Base-by-base conservation (phyloP, 2,888 invertebrate genomes). In the Proisotoma minuta region DNA sequence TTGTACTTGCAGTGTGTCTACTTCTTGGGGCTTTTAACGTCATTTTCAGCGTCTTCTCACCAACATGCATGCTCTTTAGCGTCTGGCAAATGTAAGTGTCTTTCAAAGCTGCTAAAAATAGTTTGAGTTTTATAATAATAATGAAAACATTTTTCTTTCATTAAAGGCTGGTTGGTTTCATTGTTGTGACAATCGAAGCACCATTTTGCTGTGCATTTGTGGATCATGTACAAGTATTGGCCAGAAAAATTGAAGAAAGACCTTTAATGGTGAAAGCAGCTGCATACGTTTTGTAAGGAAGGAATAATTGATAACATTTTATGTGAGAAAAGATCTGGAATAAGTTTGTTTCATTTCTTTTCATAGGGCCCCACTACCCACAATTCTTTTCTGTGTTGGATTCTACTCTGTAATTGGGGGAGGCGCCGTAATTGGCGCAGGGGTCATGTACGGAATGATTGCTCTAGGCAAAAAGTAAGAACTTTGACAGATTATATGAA, bases 191-290 rank as follows among this genome's bases (percentile, higher is more conserved):
- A 49, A 84, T 96, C 75, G 98, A 98, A 80, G 96, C 97, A 43
- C 98, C 98, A 0, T 97, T 92, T 78, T 97, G 96, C 80, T 98
- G 96, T 80, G 84, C 93, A 81, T 98, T 95, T 80, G 85, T 98
- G 70, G 97, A 96, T 77, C 91, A 91, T 81, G 93, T 97, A 60
- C 90, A 92, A 80, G 84, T 84, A 66, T 81, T 95, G 28, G 49
- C 60, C n/a, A 59, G 63, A 12, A 62, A 58, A 59, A 87, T 85
- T 81, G 85, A 91, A 58, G 94, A 96, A 59, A 84, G 90, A 72
- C 93, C 95, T 0, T 85, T 90, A 76, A 95, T 91, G 89, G 88
- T 93, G 77, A 88, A 92, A 79, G 94, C 92, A 12, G 85, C 84
- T 3, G 81, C 86, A 56, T 97, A 96, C 80, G 84, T 89, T 75